Conservation (phyloP, 2,888 invertebrate species). For the Stenodera caucasica region DNA sequence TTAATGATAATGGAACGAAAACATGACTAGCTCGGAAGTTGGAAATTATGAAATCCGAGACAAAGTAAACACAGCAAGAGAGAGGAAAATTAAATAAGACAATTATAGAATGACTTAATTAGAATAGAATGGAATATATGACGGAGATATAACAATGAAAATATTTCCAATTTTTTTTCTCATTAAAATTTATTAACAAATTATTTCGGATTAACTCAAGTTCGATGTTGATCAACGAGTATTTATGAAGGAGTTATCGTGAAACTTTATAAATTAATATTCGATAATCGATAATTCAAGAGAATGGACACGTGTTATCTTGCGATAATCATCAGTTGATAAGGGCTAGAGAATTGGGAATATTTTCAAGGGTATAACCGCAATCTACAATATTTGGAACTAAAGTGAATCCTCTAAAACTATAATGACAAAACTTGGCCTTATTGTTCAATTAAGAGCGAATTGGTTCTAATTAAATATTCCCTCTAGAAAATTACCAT, state of each 20-base stretch:
- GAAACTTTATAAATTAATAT: too few relatives aligned
- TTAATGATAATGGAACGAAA: conserved; percentile 25
- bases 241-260: too few relatives aligned
- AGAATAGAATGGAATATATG: background rate
- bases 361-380: conserved; percentile 7
- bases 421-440: background rate
- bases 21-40: conserved; percentile 22
- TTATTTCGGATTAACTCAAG: too few relatives aligned
- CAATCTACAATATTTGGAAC: conserved; percentile 32
- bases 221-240: too few relatives aligned
- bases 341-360: background rate
- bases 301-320: background rate
- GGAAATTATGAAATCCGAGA: conserved; percentile 28
- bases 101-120: conserved; percentile 19
- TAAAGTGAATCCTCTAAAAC: conserved; percentile 25
- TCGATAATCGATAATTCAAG: too few relatives aligned
- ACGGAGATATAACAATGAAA: too few relatives aligned
- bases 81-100: conserved; percentile 27
- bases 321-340: background rate
- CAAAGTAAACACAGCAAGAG: conserved; percentile 22
- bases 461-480: background rate
- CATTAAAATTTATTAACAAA: too few relatives aligned
- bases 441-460: background rate
- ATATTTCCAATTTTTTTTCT: too few relatives aligned
- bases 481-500: background rate